Evolutionary conservation across 2,888 invertebrate species (phyloP).

Genomic region (Thera obeliscata): DNA sequence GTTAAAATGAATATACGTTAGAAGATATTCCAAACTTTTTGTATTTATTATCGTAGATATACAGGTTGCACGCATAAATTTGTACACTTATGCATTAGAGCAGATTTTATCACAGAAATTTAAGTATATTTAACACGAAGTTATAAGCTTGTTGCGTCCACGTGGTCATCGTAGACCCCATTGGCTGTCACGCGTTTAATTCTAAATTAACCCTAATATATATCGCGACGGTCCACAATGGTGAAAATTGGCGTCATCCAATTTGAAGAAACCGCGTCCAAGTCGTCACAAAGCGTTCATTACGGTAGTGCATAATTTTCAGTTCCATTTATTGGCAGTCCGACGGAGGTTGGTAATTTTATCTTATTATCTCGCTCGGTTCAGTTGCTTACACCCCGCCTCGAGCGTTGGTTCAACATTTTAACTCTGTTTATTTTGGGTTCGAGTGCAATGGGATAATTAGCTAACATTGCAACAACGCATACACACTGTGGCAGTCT

Average conservation of each 20-base stretch:
- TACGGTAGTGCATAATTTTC: slow-evolving; percentile 48
- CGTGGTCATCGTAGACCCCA: no score
- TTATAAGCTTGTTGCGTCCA: no score
- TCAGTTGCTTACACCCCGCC: slow-evolving; percentile 40
- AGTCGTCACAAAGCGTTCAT: slow-evolving; percentile 61
- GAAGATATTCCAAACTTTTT: no score
- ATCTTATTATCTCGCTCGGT: slow-evolving; percentile 52
- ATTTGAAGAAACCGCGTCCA: slow-evolving; percentile 58
- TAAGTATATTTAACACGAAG: no score
- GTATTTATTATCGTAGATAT: no score
- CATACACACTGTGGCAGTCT: slow-evolving; percentile 34
- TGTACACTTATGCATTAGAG: no score
- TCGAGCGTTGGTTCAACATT: slow-evolving; percentile 40
- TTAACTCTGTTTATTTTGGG: slow-evolving; percentile 41
- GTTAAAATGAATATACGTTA: no score
- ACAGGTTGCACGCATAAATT: no score
- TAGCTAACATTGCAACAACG: slow-evolving; percentile 40
- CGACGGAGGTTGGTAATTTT: slow-evolving; percentile 54
- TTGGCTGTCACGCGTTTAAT: slow-evolving; percentile 21
- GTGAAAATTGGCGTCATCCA: slow-evolving; percentile 58
- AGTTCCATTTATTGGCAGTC: slow-evolving; percentile 60
- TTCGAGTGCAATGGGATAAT: slow-evolving; percentile 40
- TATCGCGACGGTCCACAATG: slow-evolving; percentile 55
- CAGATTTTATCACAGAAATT: no score
- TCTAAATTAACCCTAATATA: slow-evolving; percentile 34